Conservation (phyloP, 2,113 vertebrate genomes). For the Odobenus rosmarus region DNA sequence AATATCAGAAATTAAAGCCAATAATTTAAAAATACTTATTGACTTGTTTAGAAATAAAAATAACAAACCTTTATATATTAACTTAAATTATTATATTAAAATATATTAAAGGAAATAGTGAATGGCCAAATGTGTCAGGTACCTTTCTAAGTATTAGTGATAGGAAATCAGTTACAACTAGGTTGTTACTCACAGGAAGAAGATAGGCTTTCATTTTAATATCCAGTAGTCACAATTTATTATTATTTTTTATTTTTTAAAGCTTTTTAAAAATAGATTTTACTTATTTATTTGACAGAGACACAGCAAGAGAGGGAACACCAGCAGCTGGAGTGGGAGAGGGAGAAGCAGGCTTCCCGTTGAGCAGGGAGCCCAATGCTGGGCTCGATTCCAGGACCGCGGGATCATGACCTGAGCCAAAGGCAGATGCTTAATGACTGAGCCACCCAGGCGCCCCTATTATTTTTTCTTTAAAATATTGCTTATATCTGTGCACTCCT, state of each 20-base stretch:
- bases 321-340: no score
- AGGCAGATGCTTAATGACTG: no score
- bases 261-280: no score
- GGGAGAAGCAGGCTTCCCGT: no score
- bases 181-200: not conserved
- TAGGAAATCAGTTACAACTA: not conserved
- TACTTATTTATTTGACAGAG: no score
- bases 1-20: not conserved
- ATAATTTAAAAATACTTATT: not conserved
- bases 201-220: not conserved
- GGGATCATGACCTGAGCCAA: no score
- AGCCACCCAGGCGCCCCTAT: no score
- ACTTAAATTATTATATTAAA: not conserved
- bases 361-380: no score
- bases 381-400: no score
- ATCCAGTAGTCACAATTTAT: not conserved
- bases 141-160: not conserved
- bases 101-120: not conserved
- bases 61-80: not conserved
- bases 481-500: not conserved
- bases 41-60: not conserved
- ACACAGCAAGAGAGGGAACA: no score
- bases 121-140: not conserved
- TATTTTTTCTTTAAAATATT: not conserved
- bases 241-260: no score